phyloP scores from a whole-genome alignment of 1,140 invertebrate genomes.

The Potamilus streckersoni region DNA sequence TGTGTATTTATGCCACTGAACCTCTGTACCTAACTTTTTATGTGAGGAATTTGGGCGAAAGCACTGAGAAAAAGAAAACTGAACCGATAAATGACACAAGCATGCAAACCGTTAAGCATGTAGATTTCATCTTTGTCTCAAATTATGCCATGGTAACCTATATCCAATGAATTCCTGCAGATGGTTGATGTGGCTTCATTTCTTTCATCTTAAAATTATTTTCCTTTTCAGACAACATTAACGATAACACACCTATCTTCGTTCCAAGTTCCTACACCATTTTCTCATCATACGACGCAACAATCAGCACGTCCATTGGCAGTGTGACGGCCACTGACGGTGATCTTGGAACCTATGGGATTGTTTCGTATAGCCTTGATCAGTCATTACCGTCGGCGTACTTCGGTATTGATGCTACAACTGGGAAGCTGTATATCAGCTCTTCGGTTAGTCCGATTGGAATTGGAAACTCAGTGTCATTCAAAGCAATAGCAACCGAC shows the following conservation, averaged over 20 bases:
- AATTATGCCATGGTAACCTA: no score
- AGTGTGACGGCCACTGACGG: slow-evolving; percentile 17
- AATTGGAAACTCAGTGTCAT: slow-evolving; percentile 3
- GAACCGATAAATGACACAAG: no score
- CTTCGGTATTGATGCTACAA: slow-evolving; percentile 1
- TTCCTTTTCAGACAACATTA: slow-evolving; percentile 1
- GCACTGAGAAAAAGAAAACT: no score
- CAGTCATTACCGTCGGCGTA: neutral
- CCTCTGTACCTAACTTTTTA: no score
- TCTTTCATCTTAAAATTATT: neutral
- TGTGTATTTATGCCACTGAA: no score
- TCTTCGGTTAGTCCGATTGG: neutral
- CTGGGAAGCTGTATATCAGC: slow-evolving; percentile 1
- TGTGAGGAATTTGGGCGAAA: no score
- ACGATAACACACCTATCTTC: slow-evolving; percentile 19
- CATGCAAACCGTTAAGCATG: no score
- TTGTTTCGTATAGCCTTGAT: slow-evolving; percentile 10
- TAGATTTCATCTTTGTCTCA: no score
- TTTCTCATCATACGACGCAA: slow-evolving; percentile 11
- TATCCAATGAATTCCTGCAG: no score
- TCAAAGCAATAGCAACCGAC: slow-evolving; percentile 10
- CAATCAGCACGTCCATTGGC: slow-evolving; percentile 4
- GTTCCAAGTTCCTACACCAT: slow-evolving; percentile 6
- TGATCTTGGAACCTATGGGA: slow-evolving; percentile 10
- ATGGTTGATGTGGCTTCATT: no score